These are phyloP conservation scores for Pomacea maculata DNA, from an alignment of 1,140 invertebrate species.

Conservation along the genomic window DNA sequence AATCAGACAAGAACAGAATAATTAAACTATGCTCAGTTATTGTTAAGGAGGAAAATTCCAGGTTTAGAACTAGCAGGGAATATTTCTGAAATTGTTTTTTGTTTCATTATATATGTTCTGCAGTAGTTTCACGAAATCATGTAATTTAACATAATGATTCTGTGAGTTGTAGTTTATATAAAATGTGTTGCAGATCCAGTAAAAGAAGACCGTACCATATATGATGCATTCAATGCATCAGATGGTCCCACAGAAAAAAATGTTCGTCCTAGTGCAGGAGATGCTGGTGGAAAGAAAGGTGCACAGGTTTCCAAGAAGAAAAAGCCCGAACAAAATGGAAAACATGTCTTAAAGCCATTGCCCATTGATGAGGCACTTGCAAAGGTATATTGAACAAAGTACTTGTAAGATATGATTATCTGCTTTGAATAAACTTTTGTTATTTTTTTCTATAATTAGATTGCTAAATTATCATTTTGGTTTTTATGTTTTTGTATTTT, in stretches of 20 bases:
- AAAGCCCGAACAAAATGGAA: conserved; percentile 44
- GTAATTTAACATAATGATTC: neutral
- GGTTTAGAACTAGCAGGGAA: neutral
- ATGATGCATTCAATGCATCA: conserved; percentile 58
- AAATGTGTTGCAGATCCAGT: conserved; percentile 55
- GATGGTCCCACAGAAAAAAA: conserved; percentile 40
- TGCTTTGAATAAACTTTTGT: too few species aligned
- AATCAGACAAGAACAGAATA: neutral
- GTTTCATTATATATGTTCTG: too few species aligned
- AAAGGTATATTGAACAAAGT: conserved; percentile 33
- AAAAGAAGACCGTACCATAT: conserved; percentile 61
- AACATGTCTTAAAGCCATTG: conserved; percentile 32
- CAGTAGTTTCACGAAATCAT: neutral
- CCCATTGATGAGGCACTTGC: conserved; percentile 45
- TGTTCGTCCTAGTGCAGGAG: conserved; percentile 26
- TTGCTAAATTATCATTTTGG: too few species aligned
- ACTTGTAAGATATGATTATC: too few species aligned
- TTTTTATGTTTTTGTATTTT: too few species aligned
- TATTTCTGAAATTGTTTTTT: neutral
- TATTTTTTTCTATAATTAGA: too few species aligned
- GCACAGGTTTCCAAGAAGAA: conserved; percentile 40
- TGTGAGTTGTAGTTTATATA: neutral
- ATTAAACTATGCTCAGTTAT: too few species aligned
- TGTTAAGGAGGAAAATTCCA: too few species aligned
- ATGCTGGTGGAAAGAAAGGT: conserved; percentile 37